Percentiles rank a stretch among this genome's conserved stretches.
Evolutionary conservation across 2,888 invertebrate genomes (phyloP).

Genomic region (Andricus curvator): DNA sequence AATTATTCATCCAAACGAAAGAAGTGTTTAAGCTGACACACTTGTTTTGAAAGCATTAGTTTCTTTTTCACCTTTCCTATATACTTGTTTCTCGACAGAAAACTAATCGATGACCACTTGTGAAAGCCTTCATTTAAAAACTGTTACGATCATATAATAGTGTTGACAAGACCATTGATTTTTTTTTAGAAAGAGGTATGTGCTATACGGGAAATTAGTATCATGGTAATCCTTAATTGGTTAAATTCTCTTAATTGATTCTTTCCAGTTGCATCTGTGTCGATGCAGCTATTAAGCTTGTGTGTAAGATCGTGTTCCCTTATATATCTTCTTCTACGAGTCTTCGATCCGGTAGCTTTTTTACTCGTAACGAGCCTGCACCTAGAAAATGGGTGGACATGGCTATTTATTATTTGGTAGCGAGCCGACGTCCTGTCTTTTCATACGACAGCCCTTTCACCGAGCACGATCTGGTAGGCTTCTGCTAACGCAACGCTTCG

Average conservation of each 20-base stretch:
- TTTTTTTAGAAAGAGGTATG: not conserved
- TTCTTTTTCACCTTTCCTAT: not conserved
- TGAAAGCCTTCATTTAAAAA: not conserved
- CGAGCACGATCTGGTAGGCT: conserved; percentile 52
- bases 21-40: conserved; percentile 4
- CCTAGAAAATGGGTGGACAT: conserved; percentile 57
- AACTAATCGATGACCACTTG: conserved; percentile 7
- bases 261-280: conserved; percentile 9
- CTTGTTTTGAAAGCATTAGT: not conserved
- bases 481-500: conserved; percentile 46
- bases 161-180: conserved; percentile 11
- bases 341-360: conserved; percentile 49
- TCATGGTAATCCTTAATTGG: conserved; percentile 27
- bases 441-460: conserved; percentile 55
- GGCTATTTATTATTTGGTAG: conserved; percentile 58
- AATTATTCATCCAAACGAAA: conserved; percentile 8
- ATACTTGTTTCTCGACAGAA: conserved; percentile 3
- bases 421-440: conserved; percentile 52
- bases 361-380: conserved; percentile 52
- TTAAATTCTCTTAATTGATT: conserved; percentile 24
- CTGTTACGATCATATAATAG: not conserved
- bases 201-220: conserved; percentile 1
- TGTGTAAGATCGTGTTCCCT: conserved; percentile 18
- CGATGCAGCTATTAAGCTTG: not conserved
- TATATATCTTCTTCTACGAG: conserved; percentile 34